phyloP scores from a whole-genome alignment of 1,140 invertebrate species.

The Panagrolaimus sp. region DNA sequence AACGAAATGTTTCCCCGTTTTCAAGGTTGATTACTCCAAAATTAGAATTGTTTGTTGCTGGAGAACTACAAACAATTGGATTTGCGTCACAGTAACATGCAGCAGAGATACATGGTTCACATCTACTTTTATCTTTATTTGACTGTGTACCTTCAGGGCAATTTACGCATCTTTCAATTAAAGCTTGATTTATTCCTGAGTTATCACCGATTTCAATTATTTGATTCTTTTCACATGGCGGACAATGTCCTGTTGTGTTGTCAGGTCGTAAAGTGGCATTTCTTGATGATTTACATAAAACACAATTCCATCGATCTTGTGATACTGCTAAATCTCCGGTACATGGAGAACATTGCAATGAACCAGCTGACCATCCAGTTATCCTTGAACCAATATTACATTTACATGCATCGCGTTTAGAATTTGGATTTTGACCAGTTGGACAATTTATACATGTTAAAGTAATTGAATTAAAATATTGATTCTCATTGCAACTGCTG shows the following conservation, averaged over 20 bases:
- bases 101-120: not conserved
- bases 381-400: not conserved
- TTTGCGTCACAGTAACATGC: slow-evolving; percentile 12
- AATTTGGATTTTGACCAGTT: not conserved
- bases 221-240: not conserved
- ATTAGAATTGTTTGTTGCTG: not conserved
- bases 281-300: not conserved
- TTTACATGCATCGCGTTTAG: not conserved
- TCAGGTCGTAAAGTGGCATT: not conserved
- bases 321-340: not conserved
- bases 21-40: not conserved
- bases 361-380: not conserved
- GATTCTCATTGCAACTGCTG: not conserved
- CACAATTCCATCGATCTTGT: slow-evolving; percentile 7
- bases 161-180: not conserved
- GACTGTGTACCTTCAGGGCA: not conserved
- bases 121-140: not conserved
- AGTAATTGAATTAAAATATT: slow-evolving; percentile 3
- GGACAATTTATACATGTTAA: not conserved
- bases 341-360: slow-evolving; percentile 1
- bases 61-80: not conserved
- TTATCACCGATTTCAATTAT: not conserved
- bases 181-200: not conserved
- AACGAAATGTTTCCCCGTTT: slow-evolving; percentile 16
- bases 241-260: not conserved